Evolutionary conservation across 2,113 vertebrate species (phyloP).

Genomic region (Tauraco erythrolophus): DNA sequence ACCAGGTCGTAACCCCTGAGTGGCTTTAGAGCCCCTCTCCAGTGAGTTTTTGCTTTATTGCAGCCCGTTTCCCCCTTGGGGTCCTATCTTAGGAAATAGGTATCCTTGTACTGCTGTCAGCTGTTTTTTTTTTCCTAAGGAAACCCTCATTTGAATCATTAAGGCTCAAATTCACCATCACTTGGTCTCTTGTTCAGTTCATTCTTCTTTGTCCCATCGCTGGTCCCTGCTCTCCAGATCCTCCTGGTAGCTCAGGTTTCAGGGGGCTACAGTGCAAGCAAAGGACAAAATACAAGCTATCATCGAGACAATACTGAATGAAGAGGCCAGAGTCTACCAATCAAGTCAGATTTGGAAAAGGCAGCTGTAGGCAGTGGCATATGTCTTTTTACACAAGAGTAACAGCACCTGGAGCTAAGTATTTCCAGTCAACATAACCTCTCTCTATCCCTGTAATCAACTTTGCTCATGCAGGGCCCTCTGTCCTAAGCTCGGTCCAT

Average conservation of each 20-base stretch:
- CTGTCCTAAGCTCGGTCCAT: rapidly evolving
- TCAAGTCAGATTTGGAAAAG: neutral
- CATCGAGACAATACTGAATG: neutral
- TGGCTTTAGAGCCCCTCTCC: neutral
- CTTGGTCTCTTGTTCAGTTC: neutral
- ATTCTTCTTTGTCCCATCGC: neutral
- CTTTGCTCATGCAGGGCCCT: neutral
- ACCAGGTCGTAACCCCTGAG: neutral
- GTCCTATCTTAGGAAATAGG: neutral
- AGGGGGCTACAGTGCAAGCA: neutral
- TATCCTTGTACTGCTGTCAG: neutral
- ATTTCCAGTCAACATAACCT: neutral
- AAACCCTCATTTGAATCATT: neutral
- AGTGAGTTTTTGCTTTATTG: neutral
- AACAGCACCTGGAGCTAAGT: neutral
- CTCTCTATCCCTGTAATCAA: neutral
- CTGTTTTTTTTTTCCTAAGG: neutral
- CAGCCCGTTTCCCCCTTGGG: neutral
- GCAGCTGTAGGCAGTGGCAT: neutral
- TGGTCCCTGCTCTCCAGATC: neutral
- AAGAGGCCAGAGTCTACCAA: neutral
- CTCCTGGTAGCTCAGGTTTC: neutral
- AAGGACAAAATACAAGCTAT: neutral
- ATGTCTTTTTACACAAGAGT: neutral
- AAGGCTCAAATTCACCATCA: neutral